These are phyloP conservation scores for Trachurus trachurus DNA, from an alignment of 2,797 vertebrate species.

Conservation along the genomic window DNA sequence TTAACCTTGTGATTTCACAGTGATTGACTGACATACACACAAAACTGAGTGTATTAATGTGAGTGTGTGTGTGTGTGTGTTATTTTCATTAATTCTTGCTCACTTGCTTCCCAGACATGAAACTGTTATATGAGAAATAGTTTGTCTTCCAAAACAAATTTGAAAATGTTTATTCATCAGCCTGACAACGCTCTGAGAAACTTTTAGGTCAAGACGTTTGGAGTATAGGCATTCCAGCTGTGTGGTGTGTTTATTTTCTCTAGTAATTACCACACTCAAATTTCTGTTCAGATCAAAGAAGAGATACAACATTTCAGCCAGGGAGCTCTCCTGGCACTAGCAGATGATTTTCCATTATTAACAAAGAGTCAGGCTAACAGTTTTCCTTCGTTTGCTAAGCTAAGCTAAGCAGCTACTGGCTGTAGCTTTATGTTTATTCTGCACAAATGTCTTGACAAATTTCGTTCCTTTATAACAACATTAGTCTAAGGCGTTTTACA, in stretches of 20 bases:
- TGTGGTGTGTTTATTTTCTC: background rate
- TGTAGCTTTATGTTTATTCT: background rate
- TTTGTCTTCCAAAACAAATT: background rate
- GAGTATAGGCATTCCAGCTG: background rate
- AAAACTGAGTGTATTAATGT: conserved; percentile 3
- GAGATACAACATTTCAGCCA: background rate
- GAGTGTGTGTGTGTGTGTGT: background rate
- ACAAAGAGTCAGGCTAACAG: too few species aligned
- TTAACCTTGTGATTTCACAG: conserved; percentile 45
- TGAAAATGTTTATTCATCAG: background rate
- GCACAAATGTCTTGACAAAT: background rate
- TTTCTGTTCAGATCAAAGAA: background rate
- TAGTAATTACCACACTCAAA: background rate
- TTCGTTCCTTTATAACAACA: background rate
- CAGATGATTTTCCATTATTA: background rate
- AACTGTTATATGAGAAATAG: conserved; percentile 40
- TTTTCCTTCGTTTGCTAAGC: background rate
- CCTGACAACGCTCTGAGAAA: conserved; percentile 8
- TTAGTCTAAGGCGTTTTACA: background rate
- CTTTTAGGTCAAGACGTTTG: background rate
- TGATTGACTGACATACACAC: conserved; percentile 44
- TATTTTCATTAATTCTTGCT: background rate
- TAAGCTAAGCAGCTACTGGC: background rate
- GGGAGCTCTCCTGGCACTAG: background rate
- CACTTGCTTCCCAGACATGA: conserved; percentile 25